These are phyloP conservation scores for Nicator chloris DNA, from an alignment of 2,113 vertebrate genomes.

Conservation along the genomic window DNA sequence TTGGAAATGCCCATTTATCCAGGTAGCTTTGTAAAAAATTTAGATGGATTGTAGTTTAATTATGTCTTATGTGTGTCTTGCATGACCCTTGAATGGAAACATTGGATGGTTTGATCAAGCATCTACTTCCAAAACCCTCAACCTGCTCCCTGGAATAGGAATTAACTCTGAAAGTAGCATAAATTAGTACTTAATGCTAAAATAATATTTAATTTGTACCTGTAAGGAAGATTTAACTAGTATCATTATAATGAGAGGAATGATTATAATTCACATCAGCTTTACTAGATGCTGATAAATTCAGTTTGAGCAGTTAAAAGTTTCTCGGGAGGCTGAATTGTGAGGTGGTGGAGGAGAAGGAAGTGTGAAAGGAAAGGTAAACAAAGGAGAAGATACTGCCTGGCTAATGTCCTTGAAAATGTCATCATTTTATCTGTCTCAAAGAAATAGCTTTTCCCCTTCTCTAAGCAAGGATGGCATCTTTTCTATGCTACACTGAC, in stretches of 20 bases:
- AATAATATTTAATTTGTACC: not conserved
- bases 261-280: not conserved
- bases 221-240: not conserved
- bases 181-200: not conserved
- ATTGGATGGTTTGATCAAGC: fast-evolving
- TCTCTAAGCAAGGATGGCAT: not conserved
- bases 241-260: not conserved
- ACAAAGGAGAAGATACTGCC: not conserved
- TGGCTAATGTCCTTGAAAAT: not conserved
- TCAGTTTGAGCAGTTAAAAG: not conserved
- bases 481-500: not conserved
- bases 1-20: not conserved
- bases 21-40: not conserved
- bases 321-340: not conserved
- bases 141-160: not conserved
- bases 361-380: not conserved
- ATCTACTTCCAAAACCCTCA: not conserved
- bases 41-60: not conserved
- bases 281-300: not conserved
- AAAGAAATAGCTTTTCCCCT: not conserved
- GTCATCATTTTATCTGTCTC: not conserved
- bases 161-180: not conserved
- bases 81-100: not conserved
- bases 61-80: not conserved
- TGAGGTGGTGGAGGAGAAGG: not conserved